Evolutionary conservation across 2,113 vertebrate genomes (phyloP).

Genomic region (Thunnus thynnus): DNA sequence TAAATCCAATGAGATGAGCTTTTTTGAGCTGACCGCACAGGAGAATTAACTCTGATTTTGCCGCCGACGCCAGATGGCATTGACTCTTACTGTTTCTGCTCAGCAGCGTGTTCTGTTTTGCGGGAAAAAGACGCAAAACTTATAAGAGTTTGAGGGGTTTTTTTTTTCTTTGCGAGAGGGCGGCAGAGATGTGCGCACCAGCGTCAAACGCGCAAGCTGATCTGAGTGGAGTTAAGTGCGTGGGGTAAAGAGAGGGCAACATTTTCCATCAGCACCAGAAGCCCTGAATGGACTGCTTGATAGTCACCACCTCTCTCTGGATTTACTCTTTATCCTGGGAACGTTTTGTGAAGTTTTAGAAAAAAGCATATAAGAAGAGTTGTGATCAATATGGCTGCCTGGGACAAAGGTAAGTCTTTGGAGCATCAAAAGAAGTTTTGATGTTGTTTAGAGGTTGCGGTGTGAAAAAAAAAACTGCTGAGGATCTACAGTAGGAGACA

Average conservation of each 20-base stretch:
- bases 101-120: background rate
- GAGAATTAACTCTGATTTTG: slow-evolving; percentile 69
- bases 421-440: slow-evolving; percentile 8
- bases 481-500: background rate
- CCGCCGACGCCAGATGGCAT: slow-evolving; percentile 37
- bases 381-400: slow-evolving; percentile 65
- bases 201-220: slow-evolving; percentile 32
- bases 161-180: background rate
- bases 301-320: slow-evolving; percentile 16
- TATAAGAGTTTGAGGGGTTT: background rate
- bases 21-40: slow-evolving; percentile 61
- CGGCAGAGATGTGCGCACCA: slow-evolving; percentile 30
- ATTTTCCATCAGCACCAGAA: slow-evolving; percentile 56
- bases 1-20: slow-evolving; percentile 78
- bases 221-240: slow-evolving; percentile 45
- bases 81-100: slow-evolving; percentile 14
- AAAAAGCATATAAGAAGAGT: background rate
- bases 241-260: slow-evolving; percentile 49
- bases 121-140: slow-evolving; percentile 4
- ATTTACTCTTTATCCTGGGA: slow-evolving; percentile 17
- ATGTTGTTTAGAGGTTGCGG: background rate
- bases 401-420: slow-evolving; percentile 62
- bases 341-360: slow-evolving; percentile 23
- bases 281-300: slow-evolving; percentile 38
- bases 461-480: background rate